Evolutionary conservation across 2,888 invertebrate species (phyloP).

Genomic region (Gari tellinella): DNA sequence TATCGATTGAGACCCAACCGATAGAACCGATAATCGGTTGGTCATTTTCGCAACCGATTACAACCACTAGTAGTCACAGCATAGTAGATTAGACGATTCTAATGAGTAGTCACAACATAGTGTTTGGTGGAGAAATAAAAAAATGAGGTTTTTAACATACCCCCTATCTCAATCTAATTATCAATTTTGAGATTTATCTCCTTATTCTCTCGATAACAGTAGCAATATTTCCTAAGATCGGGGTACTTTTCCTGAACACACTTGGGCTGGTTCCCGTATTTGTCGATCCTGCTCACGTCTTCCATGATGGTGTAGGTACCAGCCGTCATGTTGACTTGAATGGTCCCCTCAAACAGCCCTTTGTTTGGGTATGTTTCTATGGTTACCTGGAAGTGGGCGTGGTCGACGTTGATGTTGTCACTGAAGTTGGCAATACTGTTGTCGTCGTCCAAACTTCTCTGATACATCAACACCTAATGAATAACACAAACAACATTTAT

Average conservation of each 20-base stretch:
- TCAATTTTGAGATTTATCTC: too few species aligned
- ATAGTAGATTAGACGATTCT: too few species aligned
- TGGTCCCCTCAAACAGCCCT: constrained; percentile 77
- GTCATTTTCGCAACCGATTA: too few species aligned
- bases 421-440: constrained; percentile 67
- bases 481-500: too few species aligned
- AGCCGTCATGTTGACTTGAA: constrained; percentile 64
- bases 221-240: constrained; percentile 76
- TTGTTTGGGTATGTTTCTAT: constrained; percentile 72
- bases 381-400: constrained; percentile 69
- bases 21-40: too few species aligned
- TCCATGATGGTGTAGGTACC: constrained; percentile 49
- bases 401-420: constrained; percentile 70
- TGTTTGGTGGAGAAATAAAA: too few species aligned
- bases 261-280: constrained; percentile 74
- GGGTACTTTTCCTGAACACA: constrained; percentile 73
- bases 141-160: too few species aligned
- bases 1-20: too few species aligned
- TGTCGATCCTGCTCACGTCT: constrained; percentile 75
- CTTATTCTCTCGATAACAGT: too few species aligned
- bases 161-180: too few species aligned
- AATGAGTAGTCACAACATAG: too few species aligned
- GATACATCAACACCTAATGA: constrained; percentile 70
- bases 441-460: constrained; percentile 65
- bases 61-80: too few species aligned